Conservation (phyloP, 1,140 invertebrate genomes). For the Caenorhabditis elegans region DNA sequence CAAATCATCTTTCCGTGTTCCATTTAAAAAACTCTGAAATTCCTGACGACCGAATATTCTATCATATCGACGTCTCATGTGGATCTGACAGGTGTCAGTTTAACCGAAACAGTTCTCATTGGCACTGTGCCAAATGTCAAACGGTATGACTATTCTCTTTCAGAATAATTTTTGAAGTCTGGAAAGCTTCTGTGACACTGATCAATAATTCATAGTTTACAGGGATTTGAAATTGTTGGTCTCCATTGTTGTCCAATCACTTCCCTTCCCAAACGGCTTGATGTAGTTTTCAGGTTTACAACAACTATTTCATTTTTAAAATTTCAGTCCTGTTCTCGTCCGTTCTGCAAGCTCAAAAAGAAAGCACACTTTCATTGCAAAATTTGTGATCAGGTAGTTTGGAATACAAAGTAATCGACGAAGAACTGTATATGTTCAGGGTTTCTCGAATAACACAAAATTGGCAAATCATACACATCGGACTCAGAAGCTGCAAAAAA, state of each 20-base stretch:
- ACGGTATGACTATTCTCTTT: no score
- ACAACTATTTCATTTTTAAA: not conserved
- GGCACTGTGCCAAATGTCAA: constrained; percentile 6
- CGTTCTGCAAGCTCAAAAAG: constrained; percentile 17
- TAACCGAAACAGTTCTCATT: not conserved
- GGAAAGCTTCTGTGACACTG: no score
- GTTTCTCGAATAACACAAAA: not conserved
- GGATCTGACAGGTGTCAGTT: not conserved
- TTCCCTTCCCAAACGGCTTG: not conserved
- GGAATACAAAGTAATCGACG: not conserved
- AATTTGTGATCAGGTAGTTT: not conserved
- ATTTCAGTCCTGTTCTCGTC: constrained; percentile 6
- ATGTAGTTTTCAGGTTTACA: not conserved
- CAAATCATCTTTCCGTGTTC: not conserved
- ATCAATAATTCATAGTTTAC: not conserved
- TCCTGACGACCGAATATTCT: not conserved
- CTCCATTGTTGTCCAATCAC: not conserved
- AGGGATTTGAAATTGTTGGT: constrained; percentile 8
- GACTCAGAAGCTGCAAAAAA: not conserved
- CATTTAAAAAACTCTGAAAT: not conserved
- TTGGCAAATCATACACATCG: not conserved
- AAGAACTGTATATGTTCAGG: not conserved
- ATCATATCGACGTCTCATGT: constrained; percentile 1
- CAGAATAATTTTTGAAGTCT: no score
- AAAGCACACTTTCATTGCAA: constrained; percentile 18